Conservation (phyloP, 2,797 vertebrate species). For the Scolopax rusticola region DNA sequence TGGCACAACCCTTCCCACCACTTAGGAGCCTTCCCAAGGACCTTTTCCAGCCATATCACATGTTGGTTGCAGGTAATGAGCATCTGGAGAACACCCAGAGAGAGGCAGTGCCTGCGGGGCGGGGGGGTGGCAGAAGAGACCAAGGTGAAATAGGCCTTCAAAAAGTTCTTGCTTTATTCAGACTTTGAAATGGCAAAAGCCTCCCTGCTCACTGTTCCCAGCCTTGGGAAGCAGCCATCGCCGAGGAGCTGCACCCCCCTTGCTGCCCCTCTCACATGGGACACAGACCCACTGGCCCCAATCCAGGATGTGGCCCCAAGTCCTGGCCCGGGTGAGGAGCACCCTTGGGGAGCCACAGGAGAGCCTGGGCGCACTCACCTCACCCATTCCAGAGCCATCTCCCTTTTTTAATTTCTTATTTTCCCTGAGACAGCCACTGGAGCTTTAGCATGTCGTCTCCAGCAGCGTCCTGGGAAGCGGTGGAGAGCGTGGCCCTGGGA, state of each 20-base stretch:
- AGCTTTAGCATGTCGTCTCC: background rate
- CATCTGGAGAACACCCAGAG: background rate
- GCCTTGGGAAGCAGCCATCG: too few relatives aligned
- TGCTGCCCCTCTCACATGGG: too few relatives aligned
- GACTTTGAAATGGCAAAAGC: background rate
- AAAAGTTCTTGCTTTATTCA: background rate
- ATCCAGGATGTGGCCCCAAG: fast-evolving
- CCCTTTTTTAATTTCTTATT: background rate
- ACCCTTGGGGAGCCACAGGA: background rate
- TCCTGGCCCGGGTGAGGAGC: fast-evolving
- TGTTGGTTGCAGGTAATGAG: background rate
- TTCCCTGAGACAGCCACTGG: background rate
- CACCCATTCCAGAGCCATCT: background rate
- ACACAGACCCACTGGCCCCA: too few relatives aligned
- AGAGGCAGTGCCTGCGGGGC: background rate
- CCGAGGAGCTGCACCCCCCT: too few relatives aligned
- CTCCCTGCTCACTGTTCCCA: background rate
- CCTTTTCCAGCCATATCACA: background rate
- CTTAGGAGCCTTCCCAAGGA: background rate
- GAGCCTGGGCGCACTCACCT: background rate
- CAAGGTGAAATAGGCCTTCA: background rate
- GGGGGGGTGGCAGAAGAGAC: background rate
- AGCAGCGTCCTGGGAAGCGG: background rate
- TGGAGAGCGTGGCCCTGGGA: background rate
- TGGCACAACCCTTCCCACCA: background rate